Percentiles rank a stretch among this genome's conserved stretches.
phyloP scores from a whole-genome alignment of 1,140 invertebrate species.

The Drosophila bocqueti region DNA sequence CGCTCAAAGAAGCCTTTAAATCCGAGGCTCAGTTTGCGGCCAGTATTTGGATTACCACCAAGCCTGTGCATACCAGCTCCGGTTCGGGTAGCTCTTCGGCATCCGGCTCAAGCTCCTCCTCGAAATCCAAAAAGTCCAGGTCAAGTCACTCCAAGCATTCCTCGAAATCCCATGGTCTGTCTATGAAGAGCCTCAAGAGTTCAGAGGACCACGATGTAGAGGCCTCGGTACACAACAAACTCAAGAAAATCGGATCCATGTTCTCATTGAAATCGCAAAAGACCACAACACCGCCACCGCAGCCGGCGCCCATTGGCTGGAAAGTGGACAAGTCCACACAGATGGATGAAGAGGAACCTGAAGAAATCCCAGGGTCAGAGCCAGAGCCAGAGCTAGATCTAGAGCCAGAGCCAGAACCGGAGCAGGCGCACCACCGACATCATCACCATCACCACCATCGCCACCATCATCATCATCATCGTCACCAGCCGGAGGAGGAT shows the following conservation, averaged over 20 bases:
- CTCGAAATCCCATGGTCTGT: slow-evolving; percentile 63
- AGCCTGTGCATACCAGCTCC: slow-evolving; percentile 72
- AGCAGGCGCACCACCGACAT: neutral
- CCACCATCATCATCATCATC: slow-evolving; percentile 61
- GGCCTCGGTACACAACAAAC: slow-evolving; percentile 66
- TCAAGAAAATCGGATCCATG: slow-evolving; percentile 79
- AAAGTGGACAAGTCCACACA: slow-evolving; percentile 68
- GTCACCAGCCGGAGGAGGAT: slow-evolving; percentile 21
- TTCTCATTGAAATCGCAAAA: slow-evolving; percentile 74
- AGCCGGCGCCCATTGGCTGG: slow-evolving; percentile 47
- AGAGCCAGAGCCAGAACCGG: neutral
- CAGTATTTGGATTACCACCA: slow-evolving; percentile 85
- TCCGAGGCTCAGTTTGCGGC: slow-evolving; percentile 87
- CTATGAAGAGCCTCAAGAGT: slow-evolving; percentile 70
- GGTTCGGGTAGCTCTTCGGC: slow-evolving; percentile 60
- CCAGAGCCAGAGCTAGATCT: neutral
- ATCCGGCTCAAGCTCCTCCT: slow-evolving; percentile 40
- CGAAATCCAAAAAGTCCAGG: slow-evolving; percentile 56
- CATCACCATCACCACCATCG: slow-evolving; percentile 60
- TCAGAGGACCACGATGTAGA: slow-evolving; percentile 52
- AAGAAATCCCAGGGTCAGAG: neutral
- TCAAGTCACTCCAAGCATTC: slow-evolving; percentile 69
- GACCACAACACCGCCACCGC: slow-evolving; percentile 44
- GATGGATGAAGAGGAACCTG: slow-evolving; percentile 35
- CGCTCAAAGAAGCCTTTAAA: slow-evolving; percentile 86